phyloP scores from a whole-genome alignment of 2,888 invertebrate genomes.

The Seira ritae region DNA sequence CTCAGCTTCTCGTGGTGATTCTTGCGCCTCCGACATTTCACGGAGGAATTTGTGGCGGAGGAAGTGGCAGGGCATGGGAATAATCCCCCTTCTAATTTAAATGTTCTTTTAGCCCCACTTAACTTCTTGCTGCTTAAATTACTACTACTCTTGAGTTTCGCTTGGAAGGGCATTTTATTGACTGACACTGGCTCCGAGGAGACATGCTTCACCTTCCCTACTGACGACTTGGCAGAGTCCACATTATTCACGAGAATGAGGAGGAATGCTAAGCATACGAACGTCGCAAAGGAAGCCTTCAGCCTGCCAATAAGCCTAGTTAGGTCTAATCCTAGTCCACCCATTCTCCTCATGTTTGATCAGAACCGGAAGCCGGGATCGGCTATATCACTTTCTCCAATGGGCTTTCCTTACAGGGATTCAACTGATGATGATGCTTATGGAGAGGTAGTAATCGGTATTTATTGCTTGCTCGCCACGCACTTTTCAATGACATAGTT shows the following conservation, averaged over 20 bases:
- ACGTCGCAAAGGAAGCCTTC: neutral
- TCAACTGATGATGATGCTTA: too few species aligned
- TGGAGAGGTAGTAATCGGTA: neutral
- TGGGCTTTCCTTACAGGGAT: too few species aligned
- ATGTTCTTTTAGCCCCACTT: too few species aligned
- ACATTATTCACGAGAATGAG: neutral
- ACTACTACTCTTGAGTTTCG: neutral
- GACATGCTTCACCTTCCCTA: neutral
- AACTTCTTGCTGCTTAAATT: too few species aligned
- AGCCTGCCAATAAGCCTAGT: neutral
- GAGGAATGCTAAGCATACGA: neutral
- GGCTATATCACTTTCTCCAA: too few species aligned
- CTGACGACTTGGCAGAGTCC: neutral
- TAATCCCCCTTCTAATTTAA: too few species aligned
- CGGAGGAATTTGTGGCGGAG: neutral
- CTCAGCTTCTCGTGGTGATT: neutral
- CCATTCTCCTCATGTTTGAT: neutral
- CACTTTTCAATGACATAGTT: constrained; percentile 3
- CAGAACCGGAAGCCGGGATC: too few species aligned
- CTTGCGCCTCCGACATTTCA: neutral
- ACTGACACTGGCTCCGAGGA: neutral
- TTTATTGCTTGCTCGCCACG: neutral
- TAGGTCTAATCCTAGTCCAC: neutral
- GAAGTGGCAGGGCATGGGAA: neutral
- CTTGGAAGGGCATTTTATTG: neutral